phyloP scores from a whole-genome alignment of 2,113 vertebrate species.

The Gobius niger region DNA sequence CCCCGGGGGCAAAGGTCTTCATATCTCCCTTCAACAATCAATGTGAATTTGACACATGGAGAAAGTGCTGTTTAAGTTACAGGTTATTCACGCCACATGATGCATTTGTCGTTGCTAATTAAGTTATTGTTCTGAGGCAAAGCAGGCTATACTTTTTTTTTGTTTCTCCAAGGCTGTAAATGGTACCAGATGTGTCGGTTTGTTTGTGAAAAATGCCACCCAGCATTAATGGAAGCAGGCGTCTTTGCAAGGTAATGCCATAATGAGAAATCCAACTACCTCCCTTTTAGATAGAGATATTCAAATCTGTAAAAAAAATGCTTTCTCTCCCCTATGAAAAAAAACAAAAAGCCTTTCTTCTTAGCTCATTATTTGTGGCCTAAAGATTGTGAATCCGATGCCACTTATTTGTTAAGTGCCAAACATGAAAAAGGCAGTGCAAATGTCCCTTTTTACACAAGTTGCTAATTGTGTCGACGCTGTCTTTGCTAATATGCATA shows the following conservation, averaged over 20 bases:
- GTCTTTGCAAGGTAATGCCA: constrained; percentile 35
- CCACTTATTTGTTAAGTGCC: constrained; percentile 50
- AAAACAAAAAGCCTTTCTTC: constrained; percentile 22
- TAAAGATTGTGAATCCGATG: constrained; percentile 9
- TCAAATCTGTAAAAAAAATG: constrained; percentile 3
- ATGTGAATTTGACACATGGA: constrained; percentile 22
- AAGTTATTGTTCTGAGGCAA: constrained; percentile 7
- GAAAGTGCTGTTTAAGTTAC: constrained; percentile 22
- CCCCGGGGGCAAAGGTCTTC: constrained; percentile 54
- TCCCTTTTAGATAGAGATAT: constrained; percentile 36
- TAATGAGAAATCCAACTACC: constrained; percentile 55
- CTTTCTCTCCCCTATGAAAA: neutral
- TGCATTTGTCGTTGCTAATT: neutral
- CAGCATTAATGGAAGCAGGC: constrained; percentile 20
- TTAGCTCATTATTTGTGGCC: constrained; percentile 8
- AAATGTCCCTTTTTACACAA: constrained; percentile 26
- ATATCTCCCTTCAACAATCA: constrained; percentile 31
- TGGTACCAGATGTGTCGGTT: constrained; percentile 8
- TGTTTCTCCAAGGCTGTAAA: constrained; percentile 8
- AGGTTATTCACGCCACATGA: constrained; percentile 15
- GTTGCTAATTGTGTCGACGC: neutral
- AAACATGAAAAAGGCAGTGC: constrained; percentile 46
- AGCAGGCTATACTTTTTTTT: constrained; percentile 13
- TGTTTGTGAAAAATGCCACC: constrained; percentile 19
- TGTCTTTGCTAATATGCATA: constrained; percentile 32